A percentile compares a stretch with the other conserved stretches of the same genome.
These are phyloP conservation scores for Lethenteron reissneri DNA, from an alignment of 2,113 vertebrate genomes.

Conservation along the genomic window DNA sequence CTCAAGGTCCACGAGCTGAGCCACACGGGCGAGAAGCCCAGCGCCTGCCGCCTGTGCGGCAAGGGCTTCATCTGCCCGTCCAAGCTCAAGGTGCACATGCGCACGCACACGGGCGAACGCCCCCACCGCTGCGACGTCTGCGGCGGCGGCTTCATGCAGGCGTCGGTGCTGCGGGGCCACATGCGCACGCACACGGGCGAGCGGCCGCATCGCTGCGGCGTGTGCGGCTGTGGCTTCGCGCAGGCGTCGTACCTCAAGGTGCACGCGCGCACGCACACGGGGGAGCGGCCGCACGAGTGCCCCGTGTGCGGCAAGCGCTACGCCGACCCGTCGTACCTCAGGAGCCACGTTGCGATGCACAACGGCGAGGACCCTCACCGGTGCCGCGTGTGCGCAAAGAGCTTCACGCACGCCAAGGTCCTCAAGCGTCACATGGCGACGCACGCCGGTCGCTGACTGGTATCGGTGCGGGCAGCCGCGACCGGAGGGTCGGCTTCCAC, in stretches of 20 bases:
- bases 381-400: background rate
- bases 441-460: too few species aligned
- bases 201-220: background rate
- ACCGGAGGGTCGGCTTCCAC: too few species aligned
- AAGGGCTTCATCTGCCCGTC: background rate
- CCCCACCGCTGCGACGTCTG: background rate
- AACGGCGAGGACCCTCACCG: background rate
- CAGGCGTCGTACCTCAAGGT: background rate
- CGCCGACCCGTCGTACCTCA: background rate
- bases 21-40: background rate
- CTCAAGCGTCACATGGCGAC: too few species aligned
- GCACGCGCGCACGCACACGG: background rate
- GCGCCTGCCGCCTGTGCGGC: background rate
- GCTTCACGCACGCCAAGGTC: background rate
- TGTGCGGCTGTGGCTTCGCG: background rate
- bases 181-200: slow-evolving; percentile 1
- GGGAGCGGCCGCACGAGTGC: background rate
- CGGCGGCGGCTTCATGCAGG: background rate
- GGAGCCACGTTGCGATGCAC: background rate
- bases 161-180: background rate
- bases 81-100: background rate
- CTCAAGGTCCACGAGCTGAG: background rate
- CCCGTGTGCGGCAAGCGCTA: background rate
- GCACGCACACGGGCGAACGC: slow-evolving; percentile 13
- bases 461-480: too few species aligned